These are phyloP conservation scores for Lamprologus speciosus DNA, from an alignment of 2,113 vertebrate species.

Conservation along the genomic window DNA sequence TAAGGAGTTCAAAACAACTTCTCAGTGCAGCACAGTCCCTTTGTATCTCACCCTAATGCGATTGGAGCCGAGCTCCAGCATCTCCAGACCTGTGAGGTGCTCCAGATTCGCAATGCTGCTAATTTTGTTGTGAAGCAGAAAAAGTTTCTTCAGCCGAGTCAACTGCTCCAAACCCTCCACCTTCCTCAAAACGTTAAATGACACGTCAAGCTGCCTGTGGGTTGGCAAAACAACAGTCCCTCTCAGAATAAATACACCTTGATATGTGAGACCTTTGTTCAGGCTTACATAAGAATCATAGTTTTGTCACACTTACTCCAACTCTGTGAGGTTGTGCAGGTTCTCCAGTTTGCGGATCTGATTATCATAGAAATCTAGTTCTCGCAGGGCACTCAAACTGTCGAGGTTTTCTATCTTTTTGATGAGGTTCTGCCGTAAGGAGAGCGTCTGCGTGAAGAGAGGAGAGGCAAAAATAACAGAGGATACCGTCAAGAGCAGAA, in stretches of 20 bases:
- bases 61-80: constrained; percentile 96
- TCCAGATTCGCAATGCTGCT: constrained; percentile 82
- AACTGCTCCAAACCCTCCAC: constrained; percentile 87
- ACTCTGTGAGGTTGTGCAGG: constrained; percentile 79
- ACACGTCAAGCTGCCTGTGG: constrained; percentile 86
- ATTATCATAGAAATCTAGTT: constrained; percentile 97
- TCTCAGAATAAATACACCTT: not conserved
- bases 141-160: constrained; percentile 85
- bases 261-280: not conserved
- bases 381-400: constrained; percentile 76
- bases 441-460: constrained; percentile 77
- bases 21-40: not conserved
- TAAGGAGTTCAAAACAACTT: not conserved
- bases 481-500: not conserved
- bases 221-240: not conserved
- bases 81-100: constrained; percentile 77
- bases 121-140: constrained; percentile 97
- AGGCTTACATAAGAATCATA: not conserved
- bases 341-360: constrained; percentile 93
- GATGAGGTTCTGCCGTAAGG: constrained; percentile 93
- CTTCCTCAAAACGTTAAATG: constrained; percentile 90
- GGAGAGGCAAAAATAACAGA: not conserved
- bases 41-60: constrained; percentile 84
- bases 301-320: constrained; percentile 82
- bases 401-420: constrained; percentile 94